Evolutionary conservation across 2,888 invertebrate species (phyloP), one percentile per base, ranked within the genome.

Genomic region (Dolichomitus sp.): DNA sequence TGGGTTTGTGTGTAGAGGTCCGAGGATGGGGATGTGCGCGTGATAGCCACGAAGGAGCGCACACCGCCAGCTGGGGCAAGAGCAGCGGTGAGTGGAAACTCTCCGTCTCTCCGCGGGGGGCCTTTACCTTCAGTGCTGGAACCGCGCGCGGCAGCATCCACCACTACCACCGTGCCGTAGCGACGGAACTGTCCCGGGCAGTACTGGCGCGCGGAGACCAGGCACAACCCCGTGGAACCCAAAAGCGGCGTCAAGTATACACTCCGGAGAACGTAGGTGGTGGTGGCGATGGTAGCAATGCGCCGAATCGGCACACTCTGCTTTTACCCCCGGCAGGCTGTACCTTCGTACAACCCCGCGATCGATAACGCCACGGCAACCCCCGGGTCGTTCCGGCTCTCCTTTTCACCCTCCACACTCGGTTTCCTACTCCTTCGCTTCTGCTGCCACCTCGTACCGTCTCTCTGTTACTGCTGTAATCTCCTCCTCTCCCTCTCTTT

Each of bases 291-390:
- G 59, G n/a, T 23, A 30, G 57, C 61, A 37, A 45, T 9, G 72
- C 72, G 72, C 72, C 72, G 72, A 72, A 59, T 45, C 72, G 48
- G 59, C 45, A 45, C 72, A 11, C 78, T 72, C 74, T 59, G 59
- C 66, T 65, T 73, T 33, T 65, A 69, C 61, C 65, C 33, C 70
- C 65, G 37, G 12, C 72, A 23, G 40, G 37, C 37, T 27, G 42
- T 87, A 84, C 84, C 87, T 85, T 87, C 87, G 83, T 88, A 88
- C 87, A 86, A 86, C 85, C 89, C 86, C 85, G 87, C 87, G 90
- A 90, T 91, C 91, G 91, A 91, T 91, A 91, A 88, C 91, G 89
- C 89, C 90, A 89, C 91, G 89, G 91, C 91, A 91, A 91, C 91
- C 91, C 87, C 86, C 87, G 85, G 90, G 89, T 90, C 89, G 89